Evolutionary conservation across 2,797 vertebrate species (phyloP), one percentile per base, ranked within the genome.

Genomic region (Rhinoraja longicauda): DNA sequence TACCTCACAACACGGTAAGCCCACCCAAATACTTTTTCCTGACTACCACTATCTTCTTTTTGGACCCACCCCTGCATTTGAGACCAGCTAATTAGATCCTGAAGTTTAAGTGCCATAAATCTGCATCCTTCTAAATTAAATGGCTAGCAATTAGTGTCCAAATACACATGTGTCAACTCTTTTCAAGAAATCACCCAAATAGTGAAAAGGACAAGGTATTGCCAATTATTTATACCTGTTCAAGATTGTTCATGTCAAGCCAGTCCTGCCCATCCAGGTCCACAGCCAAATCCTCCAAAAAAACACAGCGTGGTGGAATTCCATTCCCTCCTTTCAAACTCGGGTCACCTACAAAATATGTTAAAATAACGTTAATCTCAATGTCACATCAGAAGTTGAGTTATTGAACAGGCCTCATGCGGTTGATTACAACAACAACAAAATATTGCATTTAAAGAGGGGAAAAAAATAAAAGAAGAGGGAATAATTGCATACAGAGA

Each of bases 211-310:
- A 67, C 13, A 15, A 67, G 32, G 26, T n/a, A 5, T 32, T 67
- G 19, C 62, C 57, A 26, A 93, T 36, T 0, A 19, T 57, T 26
- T 19, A 76, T 94, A 99, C 99, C 98, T 99, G 98, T 94, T 99
- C 98, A 24, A 99, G 96, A 0, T 98, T 99, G 94, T 98, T 97
- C 99, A 99, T 99, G 95, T 99, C 98, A 93, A 99, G 96, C 98
- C 98, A 99, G 96, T 99, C 98, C 96, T 99, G 99, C 79, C 98
- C 99, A 62, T 99, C 98, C 93, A 99, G 96, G 93, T 99, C 98
- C 0, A 97, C 95, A 0, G 98, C 98, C 97, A 99, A 98, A 94
- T 99, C 99, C 94, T 98, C 98, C 95, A 99, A 95, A 93, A 97
- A 99, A 36, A 99, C 98, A 75, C 99, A 99, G 21, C 98, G 98